Percentiles rank a stretch among this genome's conserved stretches.
Conservation (phyloP, 2,888 invertebrate genomes). For the Capitulum mitella region DNA sequence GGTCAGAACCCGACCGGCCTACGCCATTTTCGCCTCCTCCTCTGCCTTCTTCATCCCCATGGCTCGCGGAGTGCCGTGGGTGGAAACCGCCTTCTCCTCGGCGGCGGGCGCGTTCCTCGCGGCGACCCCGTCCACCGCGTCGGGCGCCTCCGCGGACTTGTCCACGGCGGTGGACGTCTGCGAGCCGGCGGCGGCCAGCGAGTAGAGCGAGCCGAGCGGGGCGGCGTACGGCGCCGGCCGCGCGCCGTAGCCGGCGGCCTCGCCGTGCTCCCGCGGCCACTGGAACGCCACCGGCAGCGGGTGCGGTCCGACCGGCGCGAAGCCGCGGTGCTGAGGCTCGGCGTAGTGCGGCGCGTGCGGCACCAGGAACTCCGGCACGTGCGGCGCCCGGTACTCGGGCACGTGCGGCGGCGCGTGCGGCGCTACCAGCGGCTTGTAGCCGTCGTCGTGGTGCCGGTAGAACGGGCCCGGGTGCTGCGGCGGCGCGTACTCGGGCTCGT, state of each 20-base stretch:
- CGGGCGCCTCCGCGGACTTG: too few species aligned
- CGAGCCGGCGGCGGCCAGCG: neutral
- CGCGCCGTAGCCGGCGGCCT: too few species aligned
- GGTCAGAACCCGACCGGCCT: too few species aligned
- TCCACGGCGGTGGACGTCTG: neutral
- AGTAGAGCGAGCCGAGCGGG: neutral
- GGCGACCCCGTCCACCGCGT: too few species aligned
- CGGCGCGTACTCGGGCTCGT: neutral
- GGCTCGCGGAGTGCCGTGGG: too few species aligned
- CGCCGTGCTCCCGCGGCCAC: neutral
- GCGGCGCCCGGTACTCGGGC: neutral
- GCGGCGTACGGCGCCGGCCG: neutral
- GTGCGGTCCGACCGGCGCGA: neutral
- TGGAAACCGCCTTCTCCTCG: too few species aligned
- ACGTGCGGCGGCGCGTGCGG: neutral
- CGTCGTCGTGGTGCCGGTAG: neutral
- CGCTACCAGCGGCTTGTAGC: neutral
- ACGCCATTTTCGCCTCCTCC: too few species aligned
- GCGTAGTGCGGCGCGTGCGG: neutral
- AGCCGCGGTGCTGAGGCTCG: neutral
- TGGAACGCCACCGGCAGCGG: neutral
- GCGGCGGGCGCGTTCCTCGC: too few species aligned
- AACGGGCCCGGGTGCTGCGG: neutral
- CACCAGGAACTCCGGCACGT: neutral
- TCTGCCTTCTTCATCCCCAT: too few species aligned